phyloP scores from a whole-genome alignment of 2,888 invertebrate genomes.

The Drosophila differens region DNA sequence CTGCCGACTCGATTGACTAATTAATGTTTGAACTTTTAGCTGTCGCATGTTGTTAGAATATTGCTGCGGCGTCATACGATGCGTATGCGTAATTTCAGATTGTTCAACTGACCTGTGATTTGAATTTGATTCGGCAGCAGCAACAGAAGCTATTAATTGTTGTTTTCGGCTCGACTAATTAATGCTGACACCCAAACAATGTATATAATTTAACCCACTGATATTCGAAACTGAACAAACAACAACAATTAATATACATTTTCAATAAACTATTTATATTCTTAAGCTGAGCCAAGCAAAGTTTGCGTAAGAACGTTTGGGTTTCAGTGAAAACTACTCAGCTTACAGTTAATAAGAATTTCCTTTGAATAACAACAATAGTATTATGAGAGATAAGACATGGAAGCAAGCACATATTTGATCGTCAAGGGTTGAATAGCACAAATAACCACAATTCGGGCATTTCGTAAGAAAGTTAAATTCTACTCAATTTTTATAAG shows the following conservation, averaged over 20 bases:
- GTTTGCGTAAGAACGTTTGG: neutral
- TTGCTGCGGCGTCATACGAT: conserved; percentile 23
- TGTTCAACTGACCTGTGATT: conserved; percentile 13
- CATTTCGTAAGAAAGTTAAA: conserved; percentile 2
- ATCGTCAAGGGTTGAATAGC: neutral
- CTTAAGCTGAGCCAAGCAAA: neutral
- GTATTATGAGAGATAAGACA: neutral
- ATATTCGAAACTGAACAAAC: neutral
- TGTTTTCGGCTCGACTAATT: conserved; percentile 7
- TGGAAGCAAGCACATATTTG: neutral
- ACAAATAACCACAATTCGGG: neutral
- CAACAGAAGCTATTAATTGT: conserved; percentile 11
- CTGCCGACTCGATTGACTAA: conserved; percentile 26
- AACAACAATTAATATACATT: neutral
- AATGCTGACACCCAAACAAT: neutral
- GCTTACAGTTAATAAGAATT: neutral
- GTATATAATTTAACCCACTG: neutral
- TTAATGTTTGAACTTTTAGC: conserved; percentile 40
- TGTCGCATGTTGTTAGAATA: conserved; percentile 4
- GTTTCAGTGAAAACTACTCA: neutral
- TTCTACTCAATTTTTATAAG: conserved; percentile 2
- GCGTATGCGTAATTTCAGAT: conserved; percentile 49
- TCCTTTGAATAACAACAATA: neutral
- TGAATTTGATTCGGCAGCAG: conserved; percentile 2
- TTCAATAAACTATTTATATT: neutral